Base-by-base conservation (phyloP, 2,113 vertebrate species). In the Nettapus auritus region DNA sequence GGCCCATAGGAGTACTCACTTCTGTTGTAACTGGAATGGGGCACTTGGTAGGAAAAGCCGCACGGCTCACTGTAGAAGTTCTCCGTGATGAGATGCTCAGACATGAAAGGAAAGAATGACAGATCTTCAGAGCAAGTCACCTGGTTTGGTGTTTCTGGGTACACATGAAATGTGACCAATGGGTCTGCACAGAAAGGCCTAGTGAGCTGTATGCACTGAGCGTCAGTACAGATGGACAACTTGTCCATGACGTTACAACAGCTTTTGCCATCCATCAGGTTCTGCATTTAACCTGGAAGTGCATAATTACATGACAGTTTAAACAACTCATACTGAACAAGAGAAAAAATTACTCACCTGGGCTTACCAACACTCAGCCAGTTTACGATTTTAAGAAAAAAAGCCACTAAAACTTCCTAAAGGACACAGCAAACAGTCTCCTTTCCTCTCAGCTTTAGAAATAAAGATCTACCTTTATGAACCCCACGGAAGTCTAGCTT, bases 1-100 rank as follows among this genome's bases (percentile, higher is more conserved):
- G 98, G 97, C 46, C 98, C 97, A 0, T 89, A 98, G 71, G 97
- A 96, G 36, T 86, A 97, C 5, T 98, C 97, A 11, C 89, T 97
- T 38, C 91, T 95, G 70, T 75, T 71, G 34, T 94, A 97, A 70
- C 11, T 95, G 34, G 86, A 70, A 68, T 89, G 89, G 60, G 96
- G 63, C 48, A 96, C 4, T 38, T 90, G 96, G 93, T 96, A 97
- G 42, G 97, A 94, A 80, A 97, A 96, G 26, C 92, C 6, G 40
- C 93, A 97, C 52, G 97, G 80, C 52, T 98, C 97, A 4, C 71
- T 82, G 52, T 87, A 98, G 66, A 97, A 96, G 56, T 89, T 94
- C 34, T 98, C 97, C 0, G 78, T 0, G 28, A 96, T 52, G 36
- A 98, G 82, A 33, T 93, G 93, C 29, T 98, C 97, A 2, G 95